Evolutionary conservation across 2,797 vertebrate species (phyloP).

Genomic region (Cephalopachus bancanus): DNA sequence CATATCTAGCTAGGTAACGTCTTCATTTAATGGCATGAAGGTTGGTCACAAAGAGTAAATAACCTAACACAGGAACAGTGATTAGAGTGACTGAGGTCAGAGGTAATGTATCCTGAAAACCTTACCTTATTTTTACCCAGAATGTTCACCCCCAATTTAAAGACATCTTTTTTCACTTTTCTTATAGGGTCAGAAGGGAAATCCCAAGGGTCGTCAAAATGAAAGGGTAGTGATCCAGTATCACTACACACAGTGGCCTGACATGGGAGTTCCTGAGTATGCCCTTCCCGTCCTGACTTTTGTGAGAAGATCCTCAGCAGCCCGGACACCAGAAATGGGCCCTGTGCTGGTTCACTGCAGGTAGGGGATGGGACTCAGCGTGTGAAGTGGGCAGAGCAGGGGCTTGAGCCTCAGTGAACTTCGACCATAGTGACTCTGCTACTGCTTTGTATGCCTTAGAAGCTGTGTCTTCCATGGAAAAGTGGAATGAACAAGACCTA

Average conservation of each 20-base stretch:
- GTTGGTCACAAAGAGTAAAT: background rate
- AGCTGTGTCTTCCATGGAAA: background rate
- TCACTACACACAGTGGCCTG: conserved; percentile 99
- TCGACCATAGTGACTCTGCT: fast-evolving
- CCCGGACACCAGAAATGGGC: conserved; percentile 92
- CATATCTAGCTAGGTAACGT: too few species aligned
- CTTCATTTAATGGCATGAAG: background rate
- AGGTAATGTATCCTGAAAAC: background rate
- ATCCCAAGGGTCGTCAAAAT: conserved; percentile 94
- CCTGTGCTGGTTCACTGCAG: conserved; percentile 99
- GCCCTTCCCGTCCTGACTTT: conserved; percentile 98
- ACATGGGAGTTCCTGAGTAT: conserved; percentile 99
- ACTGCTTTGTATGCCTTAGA: background rate
- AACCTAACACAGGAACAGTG: background rate
- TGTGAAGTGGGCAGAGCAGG: fast-evolving
- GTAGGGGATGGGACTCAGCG: conserved; percentile 84
- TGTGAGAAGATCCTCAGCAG: conserved; percentile 96
- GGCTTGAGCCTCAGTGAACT: background rate
- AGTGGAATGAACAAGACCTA: background rate
- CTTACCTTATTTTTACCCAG: background rate
- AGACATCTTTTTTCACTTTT: background rate
- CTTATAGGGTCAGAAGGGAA: conserved; percentile 94
- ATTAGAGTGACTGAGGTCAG: background rate
- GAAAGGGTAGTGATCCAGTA: conserved; percentile 96
- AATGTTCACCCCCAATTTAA: background rate